phyloP scores from a whole-genome alignment of 1,140 invertebrate species.

The Coptotermes formosanus region DNA sequence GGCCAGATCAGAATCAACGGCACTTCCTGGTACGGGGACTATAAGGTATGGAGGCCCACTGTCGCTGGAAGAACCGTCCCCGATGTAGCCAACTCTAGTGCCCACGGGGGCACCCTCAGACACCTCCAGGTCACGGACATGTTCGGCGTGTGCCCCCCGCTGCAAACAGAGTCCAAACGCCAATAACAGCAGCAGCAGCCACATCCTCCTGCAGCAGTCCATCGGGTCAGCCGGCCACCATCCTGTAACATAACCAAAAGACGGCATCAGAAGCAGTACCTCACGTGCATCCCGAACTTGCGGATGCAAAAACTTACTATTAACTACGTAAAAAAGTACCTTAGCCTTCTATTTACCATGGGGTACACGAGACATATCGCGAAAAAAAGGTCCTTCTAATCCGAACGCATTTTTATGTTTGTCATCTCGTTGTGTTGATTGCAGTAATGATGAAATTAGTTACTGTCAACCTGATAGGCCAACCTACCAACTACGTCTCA shows the following conservation, averaged over 20 bases:
- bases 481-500: no score
- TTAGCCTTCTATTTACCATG: no score
- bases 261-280: no score
- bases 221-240: constrained; percentile 19
- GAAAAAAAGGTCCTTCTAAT: no score
- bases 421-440: no score
- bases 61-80: constrained; percentile 60
- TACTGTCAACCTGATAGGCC: no score
- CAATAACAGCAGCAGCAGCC: constrained; percentile 19
- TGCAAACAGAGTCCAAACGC: background rate
- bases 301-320: no score
- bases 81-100: constrained; percentile 82
- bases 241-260: background rate
- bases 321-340: no score
- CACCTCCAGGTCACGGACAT: constrained; percentile 78
- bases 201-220: constrained; percentile 21
- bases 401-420: no score
- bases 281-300: no score
- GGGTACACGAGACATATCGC: no score
- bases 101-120: constrained; percentile 83
- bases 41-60: constrained; percentile 82
- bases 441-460: no score
- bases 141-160: constrained; percentile 52
- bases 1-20: constrained; percentile 81
- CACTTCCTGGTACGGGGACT: constrained; percentile 79